phyloP scores from a whole-genome alignment of 2,888 invertebrate species.

The Tiliacea aurago region DNA sequence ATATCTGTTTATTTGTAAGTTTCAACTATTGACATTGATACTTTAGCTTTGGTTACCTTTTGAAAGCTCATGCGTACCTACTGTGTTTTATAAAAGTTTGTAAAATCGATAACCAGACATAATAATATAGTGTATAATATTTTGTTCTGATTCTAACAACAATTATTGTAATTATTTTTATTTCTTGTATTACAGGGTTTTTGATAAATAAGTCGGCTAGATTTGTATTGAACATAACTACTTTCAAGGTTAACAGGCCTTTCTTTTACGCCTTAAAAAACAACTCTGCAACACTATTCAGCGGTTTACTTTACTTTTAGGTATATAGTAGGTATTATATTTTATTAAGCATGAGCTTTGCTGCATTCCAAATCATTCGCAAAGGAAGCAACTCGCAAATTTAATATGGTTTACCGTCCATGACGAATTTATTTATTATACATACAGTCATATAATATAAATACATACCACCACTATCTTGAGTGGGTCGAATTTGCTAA shows the following conservation, averaged over 20 bases:
- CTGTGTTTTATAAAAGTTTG: neutral
- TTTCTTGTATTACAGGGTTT: conserved; percentile 31
- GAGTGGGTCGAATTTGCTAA: neutral
- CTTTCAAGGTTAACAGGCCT: conserved; percentile 29
- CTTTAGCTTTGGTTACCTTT: neutral
- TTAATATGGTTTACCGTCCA: neutral
- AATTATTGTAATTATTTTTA: conserved; percentile 11
- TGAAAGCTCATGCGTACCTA: neutral
- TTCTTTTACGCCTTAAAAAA: conserved; percentile 30
- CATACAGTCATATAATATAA: neutral
- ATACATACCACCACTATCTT: no score
- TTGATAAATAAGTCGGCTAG: neutral
- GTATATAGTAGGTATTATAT: conserved; percentile 4
- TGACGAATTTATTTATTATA: no score
- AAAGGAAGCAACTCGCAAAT: neutral
- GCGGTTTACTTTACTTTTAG: conserved; percentile 32
- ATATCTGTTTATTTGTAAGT: neutral
- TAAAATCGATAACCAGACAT: no score
- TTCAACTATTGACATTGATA: neutral
- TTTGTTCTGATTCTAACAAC: neutral
- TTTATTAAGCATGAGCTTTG: conserved; percentile 20
- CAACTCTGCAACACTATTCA: conserved; percentile 18
- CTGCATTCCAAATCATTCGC: neutral
- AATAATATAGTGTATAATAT: neutral
- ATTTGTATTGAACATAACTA: neutral